A percentile compares a stretch with the other conserved stretches of the same genome.
These are phyloP conservation scores for Hirundichthys speculiger DNA, from an alignment of 2,113 vertebrate species.

Conservation along the genomic window DNA sequence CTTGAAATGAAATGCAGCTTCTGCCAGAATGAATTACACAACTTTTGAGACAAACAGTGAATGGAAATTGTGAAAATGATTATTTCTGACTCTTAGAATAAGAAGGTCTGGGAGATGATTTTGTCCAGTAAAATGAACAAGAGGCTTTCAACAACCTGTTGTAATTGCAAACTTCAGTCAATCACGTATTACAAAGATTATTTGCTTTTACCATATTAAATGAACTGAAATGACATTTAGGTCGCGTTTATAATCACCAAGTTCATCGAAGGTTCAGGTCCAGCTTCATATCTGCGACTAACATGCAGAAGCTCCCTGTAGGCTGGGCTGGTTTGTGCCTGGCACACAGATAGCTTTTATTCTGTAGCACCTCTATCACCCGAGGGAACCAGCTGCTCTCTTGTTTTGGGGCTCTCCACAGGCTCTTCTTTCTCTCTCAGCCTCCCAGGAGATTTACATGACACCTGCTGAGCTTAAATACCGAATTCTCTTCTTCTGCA, in stretches of 20 bases:
- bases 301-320: background rate
- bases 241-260: background rate
- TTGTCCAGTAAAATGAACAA: no score
- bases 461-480: slow-evolving; percentile 64
- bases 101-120: no score
- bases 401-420: slow-evolving; percentile 57
- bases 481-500: slow-evolving; percentile 29
- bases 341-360: slow-evolving; percentile 23
- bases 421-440: slow-evolving; percentile 49
- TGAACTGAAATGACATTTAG: background rate
- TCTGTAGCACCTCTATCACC: slow-evolving; percentile 34
- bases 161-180: background rate
- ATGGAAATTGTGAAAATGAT: no score
- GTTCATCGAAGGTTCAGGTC: no score
- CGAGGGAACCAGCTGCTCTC: slow-evolving; percentile 59
- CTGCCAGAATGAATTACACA: no score
- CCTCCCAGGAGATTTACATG: slow-evolving; percentile 46
- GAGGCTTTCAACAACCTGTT: background rate
- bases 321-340: slow-evolving; percentile 19
- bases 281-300: background rate
- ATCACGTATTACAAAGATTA: background rate
- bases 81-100: no score
- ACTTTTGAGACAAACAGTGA: no score
- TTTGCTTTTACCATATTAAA: background rate
- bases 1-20: no score